Percentiles rank a stretch among this genome's conserved stretches.
Evolutionary conservation across 2,888 invertebrate genomes (phyloP).

Genomic region (Amaurobius ferox): DNA sequence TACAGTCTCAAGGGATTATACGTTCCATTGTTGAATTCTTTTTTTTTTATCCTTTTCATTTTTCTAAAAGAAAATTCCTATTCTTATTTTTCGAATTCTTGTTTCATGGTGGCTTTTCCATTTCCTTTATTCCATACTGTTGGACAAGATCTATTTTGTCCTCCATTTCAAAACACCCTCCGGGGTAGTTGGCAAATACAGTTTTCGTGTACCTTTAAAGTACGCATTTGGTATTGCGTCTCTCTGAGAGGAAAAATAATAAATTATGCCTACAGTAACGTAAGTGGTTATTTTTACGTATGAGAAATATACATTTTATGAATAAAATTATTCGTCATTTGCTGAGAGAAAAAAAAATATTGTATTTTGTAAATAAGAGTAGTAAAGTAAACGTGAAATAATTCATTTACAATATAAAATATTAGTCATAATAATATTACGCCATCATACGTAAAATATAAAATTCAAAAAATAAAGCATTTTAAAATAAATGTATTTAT

Average conservation of each 20-base stretch:
- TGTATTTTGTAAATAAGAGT: too few species aligned
- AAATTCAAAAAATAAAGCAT: too few species aligned
- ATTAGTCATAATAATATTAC: too few species aligned
- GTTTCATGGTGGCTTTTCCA: constrained; percentile 12
- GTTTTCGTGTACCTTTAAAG: constrained; percentile 5
- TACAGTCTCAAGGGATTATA: neutral
- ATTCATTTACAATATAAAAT: too few species aligned
- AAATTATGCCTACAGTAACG: neutral
- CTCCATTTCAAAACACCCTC: constrained; percentile 6
- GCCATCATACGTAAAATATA: too few species aligned
- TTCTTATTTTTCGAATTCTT: neutral
- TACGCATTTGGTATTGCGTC: neutral
- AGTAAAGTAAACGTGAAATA: too few species aligned
- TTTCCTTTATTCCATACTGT: constrained; percentile 2
- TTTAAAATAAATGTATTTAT: too few species aligned
- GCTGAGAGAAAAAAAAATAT: too few species aligned
- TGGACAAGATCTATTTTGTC: constrained; percentile 7
- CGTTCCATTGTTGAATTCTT: neutral
- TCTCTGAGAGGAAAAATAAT: neutral
- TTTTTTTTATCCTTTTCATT: neutral
- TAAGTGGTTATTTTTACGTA: neutral
- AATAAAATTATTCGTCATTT: neutral
- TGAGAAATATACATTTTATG: neutral
- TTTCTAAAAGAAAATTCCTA: neutral
- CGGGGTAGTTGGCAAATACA: neutral